Evolutionary conservation across 53 echinoderm and acorn worm species (phyloP), one percentile per base, ranked within the genome.

Genomic region (Echinometra lucunter): DNA sequence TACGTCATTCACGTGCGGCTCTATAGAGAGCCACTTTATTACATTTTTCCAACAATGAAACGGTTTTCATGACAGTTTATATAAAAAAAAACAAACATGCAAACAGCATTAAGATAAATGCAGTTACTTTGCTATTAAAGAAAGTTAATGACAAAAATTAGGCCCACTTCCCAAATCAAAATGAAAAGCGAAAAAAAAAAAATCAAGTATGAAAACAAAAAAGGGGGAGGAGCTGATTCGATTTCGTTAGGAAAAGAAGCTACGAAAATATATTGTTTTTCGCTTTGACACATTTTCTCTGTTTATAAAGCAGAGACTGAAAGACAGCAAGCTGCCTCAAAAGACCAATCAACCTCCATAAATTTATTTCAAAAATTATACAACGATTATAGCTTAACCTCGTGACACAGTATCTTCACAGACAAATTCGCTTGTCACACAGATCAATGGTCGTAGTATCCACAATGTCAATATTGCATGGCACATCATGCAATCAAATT

Each of bases 401-500:
- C 40, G 38, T 44, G 25, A 81, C 44, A 42, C 44, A 40, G 40
- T 81, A 42, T 21, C 21, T 42, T 81, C 81, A 28, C 81, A 42
- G 44, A 42, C 9, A 40, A 81, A 72, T 72, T 44, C 30, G 88
- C 56, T 35, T 57, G 88, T 88, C 88, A 88, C 57, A 55, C 32
- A 53, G 88, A 88, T 88, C 88, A 56, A 30, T 56, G 88, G 88
- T 35, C 34, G 88, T 88, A 55, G 44, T 57, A 57, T 55, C 88
- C 56, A 55, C 28, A 88, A 44, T 34, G 56, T 57, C 28, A 55
- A 56, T 66, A n/a, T 23, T 66, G 34, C 53, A 74, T 27, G 23
- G 27, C 47, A 45, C 27, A 45, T 45, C 92, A 74, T 45, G 92
- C 92, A 93, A 93, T 93, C 58, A 93, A 80, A 93, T 81, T 32